These are phyloP conservation scores for Chionomys nivalis DNA, from an alignment of 2,113 vertebrate genomes.

Conservation along the genomic window DNA sequence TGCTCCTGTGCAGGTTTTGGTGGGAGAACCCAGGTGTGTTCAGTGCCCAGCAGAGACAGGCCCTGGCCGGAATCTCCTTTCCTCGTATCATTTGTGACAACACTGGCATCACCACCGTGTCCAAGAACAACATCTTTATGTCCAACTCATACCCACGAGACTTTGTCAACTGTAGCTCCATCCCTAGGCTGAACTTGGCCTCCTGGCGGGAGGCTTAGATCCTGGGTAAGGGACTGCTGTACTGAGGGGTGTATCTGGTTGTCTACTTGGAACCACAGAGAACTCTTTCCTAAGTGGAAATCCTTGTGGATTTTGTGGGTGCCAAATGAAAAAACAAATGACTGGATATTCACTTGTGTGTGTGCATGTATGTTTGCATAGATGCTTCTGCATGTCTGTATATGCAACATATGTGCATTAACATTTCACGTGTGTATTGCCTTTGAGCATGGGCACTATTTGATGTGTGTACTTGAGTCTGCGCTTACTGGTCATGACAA, in stretches of 20 bases:
- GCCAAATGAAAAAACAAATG: not conserved
- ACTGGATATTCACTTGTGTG: not conserved
- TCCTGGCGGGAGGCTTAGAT: slow-evolving; percentile 77
- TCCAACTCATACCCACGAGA: slow-evolving; percentile 73
- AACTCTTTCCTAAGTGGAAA: not conserved
- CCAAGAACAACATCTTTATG: slow-evolving; percentile 89
- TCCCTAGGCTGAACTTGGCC: slow-evolving; percentile 64
- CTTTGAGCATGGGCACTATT: not conserved
- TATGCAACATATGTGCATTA: not conserved
- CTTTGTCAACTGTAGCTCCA: slow-evolving; percentile 74
- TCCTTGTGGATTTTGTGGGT: not conserved
- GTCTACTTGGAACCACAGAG: not conserved
- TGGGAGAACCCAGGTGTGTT: slow-evolving; percentile 90
- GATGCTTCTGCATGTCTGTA: fast-evolving
- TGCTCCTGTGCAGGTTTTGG: slow-evolving; percentile 86
- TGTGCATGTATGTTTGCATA: not conserved
- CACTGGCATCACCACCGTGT: slow-evolving; percentile 88
- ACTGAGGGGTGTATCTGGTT: not conserved
- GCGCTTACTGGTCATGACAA: not conserved
- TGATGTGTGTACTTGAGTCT: not conserved
- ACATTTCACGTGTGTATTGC: not conserved
- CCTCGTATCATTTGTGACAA: slow-evolving; percentile 94
- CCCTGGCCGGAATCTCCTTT: slow-evolving; percentile 85
- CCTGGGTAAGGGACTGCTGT: not conserved
- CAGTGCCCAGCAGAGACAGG: slow-evolving; percentile 83